Percentiles rank a stretch among this genome's conserved stretches.
Evolutionary conservation across 2,888 invertebrate genomes (phyloP).

Genomic region (Autographa pulchrina): DNA sequence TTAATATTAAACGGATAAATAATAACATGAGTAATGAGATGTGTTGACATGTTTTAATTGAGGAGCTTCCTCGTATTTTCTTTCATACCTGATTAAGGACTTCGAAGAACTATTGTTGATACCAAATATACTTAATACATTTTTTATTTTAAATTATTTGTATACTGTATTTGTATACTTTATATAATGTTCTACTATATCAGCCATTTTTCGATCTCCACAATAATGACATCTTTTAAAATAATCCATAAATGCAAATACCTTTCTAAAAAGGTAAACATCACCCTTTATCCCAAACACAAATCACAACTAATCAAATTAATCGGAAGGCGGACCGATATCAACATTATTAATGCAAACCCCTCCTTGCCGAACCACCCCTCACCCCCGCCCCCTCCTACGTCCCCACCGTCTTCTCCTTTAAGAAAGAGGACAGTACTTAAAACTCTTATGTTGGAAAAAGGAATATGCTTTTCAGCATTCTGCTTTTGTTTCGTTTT

Average conservation of each 20-base stretch:
- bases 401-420: constrained; percentile 67
- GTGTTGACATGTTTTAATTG: no score
- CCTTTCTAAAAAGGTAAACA: constrained; percentile 41
- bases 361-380: constrained; percentile 64
- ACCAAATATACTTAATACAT: no score
- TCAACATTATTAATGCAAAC: constrained; percentile 89
- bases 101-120: no score
- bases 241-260: background rate
- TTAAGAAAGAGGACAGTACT: constrained; percentile 73
- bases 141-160: no score
- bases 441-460: constrained; percentile 47
- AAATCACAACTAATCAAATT: constrained; percentile 86
- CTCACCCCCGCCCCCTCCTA: constrained; percentile 58
- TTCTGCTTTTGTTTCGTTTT: constrained; percentile 9
- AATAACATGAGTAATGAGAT: no score
- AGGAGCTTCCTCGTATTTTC: no score
- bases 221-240: background rate
- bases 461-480: constrained; percentile 12
- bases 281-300: constrained; percentile 71
- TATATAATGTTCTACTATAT: no score
- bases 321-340: constrained; percentile 85
- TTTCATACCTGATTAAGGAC: no score
- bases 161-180: no score
- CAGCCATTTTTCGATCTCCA: no score
- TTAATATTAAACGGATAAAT: no score